Evolutionary conservation across 2,888 invertebrate genomes (phyloP), one percentile per base, ranked within the genome.

Genomic region (Drosophila testacea): DNA sequence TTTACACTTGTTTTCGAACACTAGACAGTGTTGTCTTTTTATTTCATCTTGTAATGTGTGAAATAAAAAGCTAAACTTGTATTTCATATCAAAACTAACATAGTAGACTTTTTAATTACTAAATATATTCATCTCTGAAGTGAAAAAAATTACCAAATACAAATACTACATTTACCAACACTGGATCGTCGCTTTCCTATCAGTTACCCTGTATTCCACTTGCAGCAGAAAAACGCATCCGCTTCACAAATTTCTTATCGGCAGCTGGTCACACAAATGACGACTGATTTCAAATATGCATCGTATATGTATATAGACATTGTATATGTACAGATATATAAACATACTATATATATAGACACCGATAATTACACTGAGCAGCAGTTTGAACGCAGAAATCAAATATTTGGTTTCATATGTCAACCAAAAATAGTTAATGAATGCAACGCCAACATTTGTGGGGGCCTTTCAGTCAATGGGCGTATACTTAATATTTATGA

Each of bases 401-500:
- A 64, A 65, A 68, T 48, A 51, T 75, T 75, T 55, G 54, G 36
- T 64, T 69, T 52, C 72, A 69, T 52, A 78, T 67, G 63, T 61
- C 68, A 44, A 28, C 56, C 70, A 68, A 62, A 70, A 83, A 57
- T 75, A 62, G 72, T 70, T 64, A 65, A 62, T 70, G 63, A 80
- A 71, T 67, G 77, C 77, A 68, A 73, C 48, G 60, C 54, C 61
- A 68, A 68, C 68, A 69, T 55, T 76, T 69, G 65, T 50, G 52
- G 44, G 42, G 46, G 67, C 70, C 16, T 39, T 32, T 16, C 44
- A 34, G 36, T 44, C 64, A 69, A 50, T 62, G 65, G 83, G 83
- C 88, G 88, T 88, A 88, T 85, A 64, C 77, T 88, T 70, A 81
- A 83, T 78, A 86, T 83, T 86, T 76, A 86, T 88, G 81, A 75